Evolutionary conservation across 1,140 invertebrate species (phyloP).

Genomic region (Brachionus koreanus): DNA sequence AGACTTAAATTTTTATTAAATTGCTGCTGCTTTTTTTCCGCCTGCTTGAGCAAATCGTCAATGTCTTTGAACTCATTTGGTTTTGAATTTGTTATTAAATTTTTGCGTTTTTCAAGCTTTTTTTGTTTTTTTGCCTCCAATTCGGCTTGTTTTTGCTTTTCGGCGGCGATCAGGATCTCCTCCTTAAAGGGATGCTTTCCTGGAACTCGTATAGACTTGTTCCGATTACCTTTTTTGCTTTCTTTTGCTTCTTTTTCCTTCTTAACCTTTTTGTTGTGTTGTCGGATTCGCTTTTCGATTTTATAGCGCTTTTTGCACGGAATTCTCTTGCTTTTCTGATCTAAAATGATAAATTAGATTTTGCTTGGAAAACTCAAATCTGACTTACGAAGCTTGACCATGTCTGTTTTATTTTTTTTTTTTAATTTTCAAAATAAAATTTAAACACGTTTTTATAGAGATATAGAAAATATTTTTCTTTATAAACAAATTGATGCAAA

Average conservation of each 20-base stretch:
- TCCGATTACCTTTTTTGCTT: not conserved
- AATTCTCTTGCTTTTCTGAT: slow-evolving; percentile 35
- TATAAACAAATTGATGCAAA: not conserved
- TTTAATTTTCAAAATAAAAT: slow-evolving; percentile 8
- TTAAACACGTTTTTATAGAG: not conserved
- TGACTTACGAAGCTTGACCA: slow-evolving; percentile 24
- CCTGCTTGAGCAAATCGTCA: slow-evolving; percentile 15
- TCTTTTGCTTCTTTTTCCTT: slow-evolving; percentile 21
- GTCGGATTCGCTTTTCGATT: slow-evolving; percentile 34
- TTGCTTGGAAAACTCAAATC: not conserved
- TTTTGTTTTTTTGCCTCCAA: slow-evolving; percentile 21
- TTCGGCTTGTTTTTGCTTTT: slow-evolving; percentile 9
- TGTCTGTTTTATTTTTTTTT: not conserved
- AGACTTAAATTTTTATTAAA: not conserved
- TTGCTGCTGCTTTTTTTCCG: not conserved
- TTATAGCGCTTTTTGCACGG: not conserved
- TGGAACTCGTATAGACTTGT: slow-evolving; percentile 11
- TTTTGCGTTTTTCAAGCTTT: slow-evolving; percentile 4
- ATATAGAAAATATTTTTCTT: not conserved
- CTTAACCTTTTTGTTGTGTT: slow-evolving; percentile 40
- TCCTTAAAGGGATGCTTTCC: slow-evolving; percentile 41
- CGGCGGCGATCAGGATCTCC: slow-evolving; percentile 16
- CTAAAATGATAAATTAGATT: not conserved
- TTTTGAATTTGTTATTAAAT: not conserved
- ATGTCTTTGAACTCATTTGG: not conserved